Conservation (phyloP, 2,797 vertebrate genomes). For the Galagoides demidoff region DNA sequence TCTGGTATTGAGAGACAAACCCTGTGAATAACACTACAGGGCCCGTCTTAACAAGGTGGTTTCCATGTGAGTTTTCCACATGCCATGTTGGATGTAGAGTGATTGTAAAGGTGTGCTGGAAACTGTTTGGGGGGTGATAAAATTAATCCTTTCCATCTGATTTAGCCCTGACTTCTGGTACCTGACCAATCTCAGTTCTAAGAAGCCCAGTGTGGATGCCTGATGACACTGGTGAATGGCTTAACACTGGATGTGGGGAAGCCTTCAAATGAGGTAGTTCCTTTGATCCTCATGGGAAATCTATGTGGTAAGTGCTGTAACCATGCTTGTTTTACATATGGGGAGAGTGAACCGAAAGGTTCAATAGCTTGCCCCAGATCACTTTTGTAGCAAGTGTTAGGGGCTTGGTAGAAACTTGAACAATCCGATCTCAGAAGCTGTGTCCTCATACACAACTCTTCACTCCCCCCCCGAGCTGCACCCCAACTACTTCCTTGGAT, state of each 20-base stretch:
- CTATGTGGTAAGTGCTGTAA: no score
- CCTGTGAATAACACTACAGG: background rate
- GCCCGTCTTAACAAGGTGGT: rapidly evolving
- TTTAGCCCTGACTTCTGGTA: background rate
- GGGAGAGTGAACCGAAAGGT: background rate
- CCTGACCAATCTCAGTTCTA: background rate
- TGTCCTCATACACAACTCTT: background rate
- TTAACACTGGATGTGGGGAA: rapidly evolving
- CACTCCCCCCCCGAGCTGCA: background rate
- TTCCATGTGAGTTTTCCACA: background rate
- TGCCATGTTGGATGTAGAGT: background rate
- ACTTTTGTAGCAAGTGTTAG: background rate
- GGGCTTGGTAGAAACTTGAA: background rate
- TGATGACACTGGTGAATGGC: background rate
- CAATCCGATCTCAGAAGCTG: background rate
- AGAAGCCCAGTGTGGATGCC: no score
- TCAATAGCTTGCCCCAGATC: background rate
- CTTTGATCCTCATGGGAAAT: background rate
- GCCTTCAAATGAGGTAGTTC: background rate
- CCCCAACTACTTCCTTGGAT: background rate
- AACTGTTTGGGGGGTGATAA: background rate
- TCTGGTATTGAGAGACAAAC: background rate
- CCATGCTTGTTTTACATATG: background rate
- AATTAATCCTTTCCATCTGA: background rate
- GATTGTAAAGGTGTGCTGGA: background rate